Conservation (phyloP, 2,113 vertebrate genomes). For the Apeltes quadracus region DNA sequence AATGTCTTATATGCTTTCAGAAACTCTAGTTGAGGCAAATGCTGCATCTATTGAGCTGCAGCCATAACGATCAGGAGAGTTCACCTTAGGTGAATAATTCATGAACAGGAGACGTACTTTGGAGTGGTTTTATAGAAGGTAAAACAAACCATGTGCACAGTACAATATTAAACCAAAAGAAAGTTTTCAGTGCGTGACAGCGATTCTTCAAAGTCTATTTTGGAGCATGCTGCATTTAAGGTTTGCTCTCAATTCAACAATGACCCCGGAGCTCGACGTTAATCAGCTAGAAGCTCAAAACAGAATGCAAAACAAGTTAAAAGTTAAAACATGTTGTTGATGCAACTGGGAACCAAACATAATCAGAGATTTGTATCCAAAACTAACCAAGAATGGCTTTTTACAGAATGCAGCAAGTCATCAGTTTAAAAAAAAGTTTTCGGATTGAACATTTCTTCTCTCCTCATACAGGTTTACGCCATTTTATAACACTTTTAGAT, state of each 20-base stretch:
- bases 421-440: too few species aligned
- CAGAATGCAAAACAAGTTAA: not conserved
- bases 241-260: not conserved
- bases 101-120: conserved; percentile 3
- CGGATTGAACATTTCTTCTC: too few species aligned
- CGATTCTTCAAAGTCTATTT: not conserved
- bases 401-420: too few species aligned
- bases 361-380: not conserved
- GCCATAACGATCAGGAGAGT: conserved; percentile 6
- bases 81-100: conserved; percentile 16
- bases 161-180: not conserved
- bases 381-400: not conserved
- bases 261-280: not conserved
- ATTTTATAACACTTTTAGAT: not conserved
- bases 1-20: conserved; percentile 7
- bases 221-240: not conserved
- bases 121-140: not conserved
- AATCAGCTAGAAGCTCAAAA: not conserved
- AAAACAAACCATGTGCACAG: not conserved
- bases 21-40: not conserved
- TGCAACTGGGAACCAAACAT: not conserved
- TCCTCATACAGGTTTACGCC: not conserved
- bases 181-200: not conserved
- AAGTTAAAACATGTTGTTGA: not conserved
- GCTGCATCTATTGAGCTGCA: not conserved